Evolutionary conservation across 2,888 invertebrate genomes (phyloP).

Genomic region (Tetragonisca angustula): DNA sequence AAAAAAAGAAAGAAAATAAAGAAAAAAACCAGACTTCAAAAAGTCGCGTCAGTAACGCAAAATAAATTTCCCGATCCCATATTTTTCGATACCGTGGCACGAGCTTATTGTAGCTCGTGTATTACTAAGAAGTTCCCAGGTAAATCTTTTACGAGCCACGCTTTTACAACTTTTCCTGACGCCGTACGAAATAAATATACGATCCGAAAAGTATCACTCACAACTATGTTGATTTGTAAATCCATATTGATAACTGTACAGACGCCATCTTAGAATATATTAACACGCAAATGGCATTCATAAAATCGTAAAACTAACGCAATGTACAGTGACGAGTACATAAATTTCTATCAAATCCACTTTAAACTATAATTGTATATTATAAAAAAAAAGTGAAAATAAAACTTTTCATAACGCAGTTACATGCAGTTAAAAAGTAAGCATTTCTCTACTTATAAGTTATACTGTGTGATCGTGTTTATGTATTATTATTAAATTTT

Average conservation of each 20-base stretch:
- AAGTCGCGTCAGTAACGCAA: neutral
- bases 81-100: conserved; percentile 17
- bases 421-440: neutral
- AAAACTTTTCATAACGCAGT: neutral
- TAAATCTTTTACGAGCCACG: conserved; percentile 17
- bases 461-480: neutral
- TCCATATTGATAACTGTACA: neutral
- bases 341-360: neutral
- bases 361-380: neutral
- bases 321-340: neutral
- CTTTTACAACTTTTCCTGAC: conserved; percentile 19
- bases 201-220: neutral
- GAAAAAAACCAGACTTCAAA: neutral
- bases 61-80: conserved; percentile 12
- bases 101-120: conserved; percentile 29
- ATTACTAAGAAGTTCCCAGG: conserved; percentile 18
- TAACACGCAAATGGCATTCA: too few species aligned
- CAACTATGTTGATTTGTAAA: neutral
- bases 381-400: neutral
- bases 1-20: neutral
- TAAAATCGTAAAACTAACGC: neutral
- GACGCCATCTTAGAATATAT: too few species aligned
- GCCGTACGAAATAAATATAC: conserved; percentile 13
- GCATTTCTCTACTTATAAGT: neutral
- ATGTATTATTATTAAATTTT: neutral